Evolutionary conservation across 1,140 invertebrate species (phyloP).

Genomic region (Drosophila gunungcola): DNA sequence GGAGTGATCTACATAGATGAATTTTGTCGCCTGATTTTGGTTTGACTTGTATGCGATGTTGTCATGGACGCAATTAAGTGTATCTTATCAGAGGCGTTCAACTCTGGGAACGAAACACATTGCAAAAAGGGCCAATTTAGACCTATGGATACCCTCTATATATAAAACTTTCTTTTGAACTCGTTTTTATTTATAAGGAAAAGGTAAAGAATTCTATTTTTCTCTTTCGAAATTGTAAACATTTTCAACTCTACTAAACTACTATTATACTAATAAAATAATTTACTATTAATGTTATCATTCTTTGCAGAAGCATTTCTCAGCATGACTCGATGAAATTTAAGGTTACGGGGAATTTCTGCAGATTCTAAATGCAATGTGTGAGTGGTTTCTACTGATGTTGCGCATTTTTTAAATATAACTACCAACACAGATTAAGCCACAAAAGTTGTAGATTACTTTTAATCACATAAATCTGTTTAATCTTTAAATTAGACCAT

Average conservation of each 20-base stretch:
- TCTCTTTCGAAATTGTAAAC: no score
- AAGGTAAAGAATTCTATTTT: neutral
- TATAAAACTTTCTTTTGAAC: neutral
- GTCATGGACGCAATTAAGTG: constrained; percentile 50
- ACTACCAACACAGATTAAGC: neutral
- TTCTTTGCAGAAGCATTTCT: constrained; percentile 17
- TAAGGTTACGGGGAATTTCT: neutral
- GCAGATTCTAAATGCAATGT: neutral
- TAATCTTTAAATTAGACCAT: neutral
- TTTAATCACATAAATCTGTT: neutral
- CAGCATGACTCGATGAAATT: constrained; percentile 22
- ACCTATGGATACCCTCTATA: constrained; percentile 4
- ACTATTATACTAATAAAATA: no score
- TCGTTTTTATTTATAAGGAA: neutral
- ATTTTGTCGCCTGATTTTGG: constrained; percentile 39
- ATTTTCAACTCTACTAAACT: no score
- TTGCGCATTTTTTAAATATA: neutral
- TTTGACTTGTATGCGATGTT: constrained; percentile 32
- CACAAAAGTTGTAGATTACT: neutral
- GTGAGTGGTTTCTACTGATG: neutral
- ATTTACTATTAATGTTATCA: neutral
- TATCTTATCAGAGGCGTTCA: constrained; percentile 64
- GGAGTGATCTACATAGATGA: constrained; percentile 18
- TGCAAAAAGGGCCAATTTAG: neutral
- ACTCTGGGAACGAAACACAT: constrained; percentile 38